These are phyloP conservation scores for Heliangelus exortis DNA, from an alignment of 2,797 vertebrate genomes.

Conservation along the genomic window DNA sequence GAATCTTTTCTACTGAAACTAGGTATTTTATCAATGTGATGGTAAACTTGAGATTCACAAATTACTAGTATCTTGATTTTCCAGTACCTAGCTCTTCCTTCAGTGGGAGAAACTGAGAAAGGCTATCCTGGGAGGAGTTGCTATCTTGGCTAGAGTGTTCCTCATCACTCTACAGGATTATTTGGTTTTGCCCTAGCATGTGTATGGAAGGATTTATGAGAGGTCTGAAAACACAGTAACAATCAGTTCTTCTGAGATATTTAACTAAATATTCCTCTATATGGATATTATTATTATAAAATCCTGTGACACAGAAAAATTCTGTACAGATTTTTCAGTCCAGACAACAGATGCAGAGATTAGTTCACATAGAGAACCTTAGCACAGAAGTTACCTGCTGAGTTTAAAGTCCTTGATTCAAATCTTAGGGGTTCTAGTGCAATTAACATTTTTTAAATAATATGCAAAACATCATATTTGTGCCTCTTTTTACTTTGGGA, in stretches of 20 bases:
- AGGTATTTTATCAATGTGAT: not conserved
- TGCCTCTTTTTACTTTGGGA: not conserved
- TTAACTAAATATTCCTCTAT: not conserved
- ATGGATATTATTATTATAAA: not conserved
- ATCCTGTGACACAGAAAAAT: accelerated
- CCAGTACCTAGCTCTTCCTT: not conserved
- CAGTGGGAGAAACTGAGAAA: not conserved
- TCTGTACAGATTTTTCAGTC: not conserved
- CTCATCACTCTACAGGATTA: not conserved
- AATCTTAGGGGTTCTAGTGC: not conserved
- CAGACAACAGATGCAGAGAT: not conserved
- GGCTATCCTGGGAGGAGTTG: accelerated
- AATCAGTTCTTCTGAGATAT: not conserved
- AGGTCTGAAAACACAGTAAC: not conserved
- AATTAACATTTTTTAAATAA: not conserved
- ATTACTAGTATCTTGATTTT: not conserved
- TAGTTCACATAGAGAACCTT: not conserved
- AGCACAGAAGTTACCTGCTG: not conserved
- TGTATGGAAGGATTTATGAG: not conserved
- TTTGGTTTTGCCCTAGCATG: not conserved
- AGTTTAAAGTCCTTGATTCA: not conserved
- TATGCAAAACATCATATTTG: not conserved
- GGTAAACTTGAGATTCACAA: not conserved
- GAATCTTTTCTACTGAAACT: not conserved
- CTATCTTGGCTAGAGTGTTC: not conserved